Base-by-base conservation (phyloP, 2,797 vertebrate species). In the Benthosema pterotum region DNA sequence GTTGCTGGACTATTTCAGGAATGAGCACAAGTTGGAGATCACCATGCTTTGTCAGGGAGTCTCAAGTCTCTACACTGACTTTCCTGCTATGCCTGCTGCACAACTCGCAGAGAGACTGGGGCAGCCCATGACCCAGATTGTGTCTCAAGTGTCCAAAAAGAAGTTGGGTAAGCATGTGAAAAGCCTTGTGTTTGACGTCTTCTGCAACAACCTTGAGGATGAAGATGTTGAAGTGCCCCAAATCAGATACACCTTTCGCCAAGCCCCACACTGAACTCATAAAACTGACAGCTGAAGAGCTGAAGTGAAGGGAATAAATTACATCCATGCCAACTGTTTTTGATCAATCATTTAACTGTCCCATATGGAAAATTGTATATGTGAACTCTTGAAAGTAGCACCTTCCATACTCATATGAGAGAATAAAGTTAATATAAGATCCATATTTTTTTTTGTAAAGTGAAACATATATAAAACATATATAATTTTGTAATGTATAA, bases 21-120 rank as follows among this genome's bases (percentile, higher is more conserved):
- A 91, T 49, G 93, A 95, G 78, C 95, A 96, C 69, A 95, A 95
- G 74, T 80, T 98, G 90, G 96, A 98, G 90, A 97, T 97, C 87
- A 97, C 96, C 25, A 97, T 98, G 96, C 92, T 98, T 74, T 98
- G 96, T 80, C 96, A 97, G 86, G 95, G 96, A 32, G 95, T 98
- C 60, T 98, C 96, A 42, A 97, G 97, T 96, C 95, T 98, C 17
- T 98, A 96, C 78, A 97, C 95, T n/a, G 97, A 97, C 88, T 98
- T 97, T 38, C 32, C 32, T 38, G 1, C 32, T 89, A 98, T 98
- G 96, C 94, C 94, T 64, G 91, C 93, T 4, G 93, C 95, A 82
- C 97, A 97, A 89, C 96, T 97, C 53, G 94, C 93, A 78, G 96
- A 98, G 80, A 93, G 95, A 65, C 92, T 97, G 74, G 95, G 95